Percentiles rank a stretch among this genome's conserved stretches.
phyloP scores from a whole-genome alignment of 2,113 vertebrate species.

The Myiozetetes cayanensis region DNA sequence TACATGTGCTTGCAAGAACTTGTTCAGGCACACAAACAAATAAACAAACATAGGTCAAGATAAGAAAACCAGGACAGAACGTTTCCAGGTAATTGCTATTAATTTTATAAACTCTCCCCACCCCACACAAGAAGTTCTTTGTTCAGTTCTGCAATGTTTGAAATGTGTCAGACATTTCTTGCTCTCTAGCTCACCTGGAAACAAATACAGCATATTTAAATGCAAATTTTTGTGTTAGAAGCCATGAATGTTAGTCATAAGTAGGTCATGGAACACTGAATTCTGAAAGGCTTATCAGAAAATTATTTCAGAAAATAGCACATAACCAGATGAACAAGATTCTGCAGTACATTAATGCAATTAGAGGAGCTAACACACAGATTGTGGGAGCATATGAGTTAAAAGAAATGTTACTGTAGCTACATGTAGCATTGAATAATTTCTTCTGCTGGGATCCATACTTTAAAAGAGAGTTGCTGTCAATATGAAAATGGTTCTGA shows the following conservation, averaged over 20 bases:
- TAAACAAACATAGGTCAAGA: not conserved
- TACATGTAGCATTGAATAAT: not conserved
- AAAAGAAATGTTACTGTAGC: not conserved
- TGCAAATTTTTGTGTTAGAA: not conserved
- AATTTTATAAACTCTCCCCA: not conserved
- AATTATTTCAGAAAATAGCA: not conserved
- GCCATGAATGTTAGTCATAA: not conserved
- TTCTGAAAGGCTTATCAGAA: not conserved
- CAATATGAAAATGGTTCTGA: not conserved
- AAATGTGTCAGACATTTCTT: not conserved
- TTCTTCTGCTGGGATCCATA: not conserved
- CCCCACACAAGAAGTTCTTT: not conserved
- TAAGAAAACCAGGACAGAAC: not conserved
- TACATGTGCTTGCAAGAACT: not conserved
- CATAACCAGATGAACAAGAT: not conserved
- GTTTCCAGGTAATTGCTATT: not conserved
- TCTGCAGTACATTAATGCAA: not conserved
- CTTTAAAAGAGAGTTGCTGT: not conserved
- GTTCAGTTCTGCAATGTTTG: not conserved
- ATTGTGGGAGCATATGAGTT: not conserved
- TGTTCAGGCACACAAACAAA: not conserved
- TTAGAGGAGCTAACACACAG: not conserved
- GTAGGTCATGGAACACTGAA: not conserved
- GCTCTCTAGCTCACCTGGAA: not conserved
- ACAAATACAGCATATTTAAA: not conserved